These are phyloP conservation scores for Aurelia coerulea DNA, from an alignment of 30 jellyfish, hydroid and myxozoan species.

Conservation along the genomic window DNA sequence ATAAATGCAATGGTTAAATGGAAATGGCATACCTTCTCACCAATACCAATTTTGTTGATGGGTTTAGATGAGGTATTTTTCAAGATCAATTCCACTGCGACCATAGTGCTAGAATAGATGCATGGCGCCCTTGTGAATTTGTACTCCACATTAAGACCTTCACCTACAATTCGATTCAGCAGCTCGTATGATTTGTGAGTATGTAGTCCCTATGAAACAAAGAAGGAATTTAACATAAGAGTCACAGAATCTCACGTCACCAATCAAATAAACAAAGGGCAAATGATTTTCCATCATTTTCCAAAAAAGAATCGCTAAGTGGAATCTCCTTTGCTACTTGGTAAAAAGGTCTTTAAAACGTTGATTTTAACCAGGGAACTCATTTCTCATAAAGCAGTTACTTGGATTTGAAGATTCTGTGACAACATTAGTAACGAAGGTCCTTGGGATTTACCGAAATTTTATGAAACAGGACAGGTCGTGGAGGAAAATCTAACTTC, in stretches of 20 bases:
- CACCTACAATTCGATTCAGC: constrained; percentile 83
- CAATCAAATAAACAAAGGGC: too few relatives aligned
- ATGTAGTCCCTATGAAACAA: constrained; percentile 20
- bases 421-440: neutral
- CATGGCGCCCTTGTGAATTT: constrained; percentile 87
- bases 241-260: too few relatives aligned
- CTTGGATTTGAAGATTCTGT: neutral
- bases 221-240: neutral
- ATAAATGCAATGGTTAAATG: too few relatives aligned
- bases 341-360: too few relatives aligned
- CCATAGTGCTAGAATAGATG: constrained; percentile 84
- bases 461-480: too few relatives aligned
- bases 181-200: constrained; percentile 76
- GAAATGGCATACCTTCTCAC: constrained; percentile 64
- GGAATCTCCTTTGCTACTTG: too few relatives aligned
- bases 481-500: too few relatives aligned
- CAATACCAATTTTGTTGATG: constrained; percentile 50
- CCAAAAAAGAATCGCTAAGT: too few relatives aligned
- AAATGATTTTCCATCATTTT: too few relatives aligned
- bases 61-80: constrained; percentile 60
- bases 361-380: too few relatives aligned
- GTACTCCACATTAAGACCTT: constrained; percentile 82
- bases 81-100: constrained; percentile 76
- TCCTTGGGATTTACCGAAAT: neutral
- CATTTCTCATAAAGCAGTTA: too few relatives aligned